A percentile compares a stretch with the other conserved stretches of the same genome.
phyloP scores from a whole-genome alignment of 2,113 vertebrate genomes.

The Ophiodon elongatus region DNA sequence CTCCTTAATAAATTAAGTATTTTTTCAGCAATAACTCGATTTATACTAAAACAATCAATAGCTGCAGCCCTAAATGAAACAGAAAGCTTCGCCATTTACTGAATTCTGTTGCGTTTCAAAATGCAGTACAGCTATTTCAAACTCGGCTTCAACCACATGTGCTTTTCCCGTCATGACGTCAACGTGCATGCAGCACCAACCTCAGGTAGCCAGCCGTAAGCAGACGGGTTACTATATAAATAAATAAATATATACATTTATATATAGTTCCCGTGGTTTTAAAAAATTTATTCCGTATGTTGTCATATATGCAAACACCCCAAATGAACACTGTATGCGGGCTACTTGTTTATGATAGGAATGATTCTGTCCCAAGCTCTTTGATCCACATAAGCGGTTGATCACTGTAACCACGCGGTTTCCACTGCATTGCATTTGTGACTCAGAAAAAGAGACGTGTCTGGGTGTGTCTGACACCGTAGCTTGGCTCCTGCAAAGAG shows the following conservation, averaged over 20 bases:
- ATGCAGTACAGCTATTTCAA: not conserved
- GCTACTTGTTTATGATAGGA: not conserved
- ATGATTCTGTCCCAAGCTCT: not conserved
- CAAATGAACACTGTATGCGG: not conserved
- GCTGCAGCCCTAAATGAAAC: not conserved
- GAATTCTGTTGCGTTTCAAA: not conserved
- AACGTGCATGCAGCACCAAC: not conserved
- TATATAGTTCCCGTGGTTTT: too few relatives aligned
- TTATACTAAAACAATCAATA: too few relatives aligned
- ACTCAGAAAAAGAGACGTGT: not conserved
- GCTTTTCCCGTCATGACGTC: not conserved
- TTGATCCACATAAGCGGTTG: not conserved
- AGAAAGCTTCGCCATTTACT: not conserved
- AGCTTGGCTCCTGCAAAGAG: constrained; percentile 7
- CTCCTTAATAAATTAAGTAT: too few relatives aligned
- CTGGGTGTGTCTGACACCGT: not conserved
- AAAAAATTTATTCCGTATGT: too few relatives aligned
- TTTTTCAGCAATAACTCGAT: too few relatives aligned
- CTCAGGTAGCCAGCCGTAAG: too few relatives aligned
- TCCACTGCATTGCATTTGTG: not conserved
- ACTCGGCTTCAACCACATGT: too few relatives aligned
- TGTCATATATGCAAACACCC: too few relatives aligned
- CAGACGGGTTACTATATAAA: too few relatives aligned
- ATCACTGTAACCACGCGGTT: not conserved
- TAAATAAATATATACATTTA: too few relatives aligned